A percentile compares a stretch with the other conserved stretches of the same genome.
These are phyloP conservation scores for Hycleus cichorii DNA, from an alignment of 1,140 invertebrate species.

Conservation along the genomic window DNA sequence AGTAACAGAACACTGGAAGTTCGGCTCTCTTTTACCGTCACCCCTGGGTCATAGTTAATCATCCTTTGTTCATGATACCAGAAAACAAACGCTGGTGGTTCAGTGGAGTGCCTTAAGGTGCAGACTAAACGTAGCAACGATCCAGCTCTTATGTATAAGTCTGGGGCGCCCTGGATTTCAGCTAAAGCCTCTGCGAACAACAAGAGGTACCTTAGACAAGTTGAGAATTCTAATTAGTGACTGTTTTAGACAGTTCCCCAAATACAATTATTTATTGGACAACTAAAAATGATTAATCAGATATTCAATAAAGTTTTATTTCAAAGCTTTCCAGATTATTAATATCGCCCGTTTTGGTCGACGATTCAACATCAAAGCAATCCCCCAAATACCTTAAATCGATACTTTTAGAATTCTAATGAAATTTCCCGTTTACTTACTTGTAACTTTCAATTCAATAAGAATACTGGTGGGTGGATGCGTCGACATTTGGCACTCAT, in stretches of 20 bases:
- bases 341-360: no score
- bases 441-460: constrained; percentile 65
- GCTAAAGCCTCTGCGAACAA: constrained; percentile 58
- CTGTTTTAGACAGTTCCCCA: no score
- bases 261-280: no score
- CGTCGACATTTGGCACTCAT: constrained; percentile 74
- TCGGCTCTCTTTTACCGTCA: constrained; percentile 42
- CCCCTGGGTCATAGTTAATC: constrained; percentile 62
- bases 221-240: no score
- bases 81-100: constrained; percentile 69
- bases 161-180: constrained; percentile 65
- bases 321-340: no score
- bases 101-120: constrained; percentile 61
- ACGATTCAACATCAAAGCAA: no score
- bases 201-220: no score
- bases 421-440: constrained; percentile 48
- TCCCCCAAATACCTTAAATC: no score
- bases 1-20: constrained; percentile 49
- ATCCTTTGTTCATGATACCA: constrained; percentile 69
- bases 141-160: constrained; percentile 66
- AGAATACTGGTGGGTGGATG: constrained; percentile 72
- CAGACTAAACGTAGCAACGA: constrained; percentile 65
- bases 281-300: no score
- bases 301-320: no score
- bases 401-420: neutral